Evolutionary conservation across 2,888 invertebrate species (phyloP), one percentile per base, ranked within the genome.

Genomic region (Conus canariensis): DNA sequence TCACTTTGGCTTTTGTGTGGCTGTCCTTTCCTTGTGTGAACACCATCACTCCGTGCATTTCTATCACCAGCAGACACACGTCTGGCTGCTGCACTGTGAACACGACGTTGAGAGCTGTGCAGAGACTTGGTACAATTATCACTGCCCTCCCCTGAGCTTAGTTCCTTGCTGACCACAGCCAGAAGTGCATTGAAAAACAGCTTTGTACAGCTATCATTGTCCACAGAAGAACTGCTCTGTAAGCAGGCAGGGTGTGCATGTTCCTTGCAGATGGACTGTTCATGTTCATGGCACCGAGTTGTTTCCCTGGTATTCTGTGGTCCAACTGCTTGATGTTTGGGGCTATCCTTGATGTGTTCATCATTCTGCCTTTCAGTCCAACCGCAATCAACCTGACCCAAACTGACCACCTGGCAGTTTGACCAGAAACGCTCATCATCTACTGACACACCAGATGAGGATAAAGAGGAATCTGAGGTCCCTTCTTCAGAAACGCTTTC

Each of bases 351-450:
- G 45, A 45, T 45, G 45, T 45, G 45, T 4, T 45, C 45, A 45
- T 45, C 45, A 45, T 45, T 45, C 45, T 45, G 45, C 45, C 45
- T 45, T 45, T 45, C 45, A 45, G 45, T 45, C 45, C 45, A 45
- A 45, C 45, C 45, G 45, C 19, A 22, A 22, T 74, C 70, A 74
- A 19, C 22, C 16, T 74, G 19, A 22, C 19, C 45, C 14, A 80
- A 56, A 56, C 22, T 8, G 19, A 58, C 22, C 58, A 58, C 56
- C 22, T 83, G 56, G 56, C 58, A 6, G 19, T 58, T 58, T 19
- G 82, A 83, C 82, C 82, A 58, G 22, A 83, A 83, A 22, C 25
- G 82, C 9, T 83, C 82, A 22, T 83, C 58, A 83, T 58, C 58
- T 19, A 56, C 19, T 7, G 82, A 56, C 9, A 56, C 58, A 22